Conservation (phyloP, 2,797 vertebrate species). For the Aulostomus chinensis region DNA sequence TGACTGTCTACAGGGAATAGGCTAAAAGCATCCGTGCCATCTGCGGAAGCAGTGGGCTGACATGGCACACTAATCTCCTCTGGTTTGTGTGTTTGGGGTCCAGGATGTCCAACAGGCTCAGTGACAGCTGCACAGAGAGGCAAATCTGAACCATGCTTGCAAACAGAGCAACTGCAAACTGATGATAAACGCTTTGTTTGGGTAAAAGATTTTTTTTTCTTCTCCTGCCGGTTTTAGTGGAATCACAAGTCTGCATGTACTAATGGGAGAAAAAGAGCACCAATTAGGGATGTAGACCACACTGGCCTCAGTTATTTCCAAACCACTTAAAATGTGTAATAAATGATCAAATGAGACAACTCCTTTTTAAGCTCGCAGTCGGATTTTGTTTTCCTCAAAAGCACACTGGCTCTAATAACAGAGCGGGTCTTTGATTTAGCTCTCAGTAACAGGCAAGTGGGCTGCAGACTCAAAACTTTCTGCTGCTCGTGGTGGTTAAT, state of each 20-base stretch:
- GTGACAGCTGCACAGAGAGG: slow-evolving; percentile 76
- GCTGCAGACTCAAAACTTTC: slow-evolving; percentile 69
- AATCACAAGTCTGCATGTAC: slow-evolving; percentile 80
- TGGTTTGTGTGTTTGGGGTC: slow-evolving; percentile 79
- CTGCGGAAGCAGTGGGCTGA: slow-evolving; percentile 76
- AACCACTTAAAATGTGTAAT: slow-evolving; percentile 85
- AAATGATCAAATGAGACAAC: slow-evolving; percentile 85
- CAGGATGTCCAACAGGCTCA: slow-evolving; percentile 73
- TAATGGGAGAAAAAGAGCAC: slow-evolving; percentile 79
- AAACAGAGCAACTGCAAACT: slow-evolving; percentile 77
- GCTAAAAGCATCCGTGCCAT: slow-evolving; percentile 77
- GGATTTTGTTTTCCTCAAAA: slow-evolving; percentile 79
- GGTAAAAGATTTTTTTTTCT: slow-evolving; percentile 50
- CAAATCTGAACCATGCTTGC: slow-evolving; percentile 74
- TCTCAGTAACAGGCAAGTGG: slow-evolving; percentile 59
- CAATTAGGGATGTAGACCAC: slow-evolving; percentile 81
- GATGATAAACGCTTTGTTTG: slow-evolving; percentile 82
- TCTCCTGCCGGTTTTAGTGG: slow-evolving; percentile 66
- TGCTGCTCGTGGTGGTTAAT: slow-evolving; percentile 73
- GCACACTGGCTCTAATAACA: slow-evolving; percentile 79
- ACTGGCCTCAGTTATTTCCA: slow-evolving; percentile 80
- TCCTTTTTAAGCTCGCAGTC: slow-evolving; percentile 79
- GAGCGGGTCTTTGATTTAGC: slow-evolving; percentile 77
- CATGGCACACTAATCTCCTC: slow-evolving; percentile 80
- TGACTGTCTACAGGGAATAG: slow-evolving; percentile 69